A percentile compares a stretch with the other conserved stretches of the same genome.
Conservation (phyloP, 1,140 invertebrate species). For the Drosophila arizonae region DNA sequence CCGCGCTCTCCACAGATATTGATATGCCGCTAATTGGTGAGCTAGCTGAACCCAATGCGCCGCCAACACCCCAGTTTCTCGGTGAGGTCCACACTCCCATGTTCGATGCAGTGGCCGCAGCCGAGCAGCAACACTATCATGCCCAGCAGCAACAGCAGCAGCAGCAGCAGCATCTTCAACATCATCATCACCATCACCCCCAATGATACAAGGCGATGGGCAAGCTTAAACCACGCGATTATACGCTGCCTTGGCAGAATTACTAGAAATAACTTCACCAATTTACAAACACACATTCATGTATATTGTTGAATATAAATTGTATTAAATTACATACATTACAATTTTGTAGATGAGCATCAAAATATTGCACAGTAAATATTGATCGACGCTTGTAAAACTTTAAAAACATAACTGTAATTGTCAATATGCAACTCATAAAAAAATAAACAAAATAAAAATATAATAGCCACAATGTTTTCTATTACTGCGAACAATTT, state of each 20-base stretch:
- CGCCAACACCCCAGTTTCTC: slow-evolving; percentile 74
- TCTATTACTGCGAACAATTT: not conserved
- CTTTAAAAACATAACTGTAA: slow-evolving; percentile 8
- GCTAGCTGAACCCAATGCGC: slow-evolving; percentile 73
- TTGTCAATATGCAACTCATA: slow-evolving; percentile 9
- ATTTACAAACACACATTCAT: slow-evolving; percentile 33
- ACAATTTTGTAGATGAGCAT: slow-evolving; percentile 63
- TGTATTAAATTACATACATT: slow-evolving; percentile 30
- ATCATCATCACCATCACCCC: slow-evolving; percentile 66
- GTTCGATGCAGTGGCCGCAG: slow-evolving; percentile 79
- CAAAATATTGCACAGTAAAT: slow-evolving; percentile 61
- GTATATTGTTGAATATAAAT: slow-evolving; percentile 29
- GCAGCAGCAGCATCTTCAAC: slow-evolving; percentile 46
- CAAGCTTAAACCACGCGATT: slow-evolving; percentile 67
- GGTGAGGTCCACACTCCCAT: slow-evolving; percentile 80
- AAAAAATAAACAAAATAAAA: slow-evolving; percentile 28
- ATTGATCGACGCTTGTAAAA: slow-evolving; percentile 38
- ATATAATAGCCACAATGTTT: slow-evolving; percentile 10
- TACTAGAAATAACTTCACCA: slow-evolving; percentile 44
- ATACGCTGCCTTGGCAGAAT: slow-evolving; percentile 66
- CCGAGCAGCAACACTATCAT: slow-evolving; percentile 79
- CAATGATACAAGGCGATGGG: slow-evolving; percentile 72
- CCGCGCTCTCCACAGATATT: slow-evolving; percentile 68
- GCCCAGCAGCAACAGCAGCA: slow-evolving; percentile 62
- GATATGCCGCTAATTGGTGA: slow-evolving; percentile 80